Conservation (phyloP, 2,888 invertebrate species). For the Rotaria magnacalcarata region DNA sequence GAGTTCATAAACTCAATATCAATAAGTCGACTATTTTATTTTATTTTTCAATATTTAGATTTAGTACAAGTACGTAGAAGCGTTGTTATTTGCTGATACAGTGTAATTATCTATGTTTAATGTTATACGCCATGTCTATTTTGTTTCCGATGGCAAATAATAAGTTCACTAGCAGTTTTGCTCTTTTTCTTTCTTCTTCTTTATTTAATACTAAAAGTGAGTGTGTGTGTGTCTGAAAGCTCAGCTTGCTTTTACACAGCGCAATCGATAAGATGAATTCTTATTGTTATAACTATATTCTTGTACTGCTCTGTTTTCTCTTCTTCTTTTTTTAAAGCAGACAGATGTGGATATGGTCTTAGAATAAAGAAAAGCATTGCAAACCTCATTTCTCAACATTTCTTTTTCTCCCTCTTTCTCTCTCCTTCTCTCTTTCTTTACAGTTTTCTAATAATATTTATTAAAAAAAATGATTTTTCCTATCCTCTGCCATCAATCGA, state of each 20-base stretch:
- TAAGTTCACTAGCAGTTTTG: neutral
- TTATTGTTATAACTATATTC: neutral
- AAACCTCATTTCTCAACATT: neutral
- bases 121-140: neutral
- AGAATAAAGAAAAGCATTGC: neutral
- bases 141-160: constrained; percentile 15
- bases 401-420: too few relatives aligned
- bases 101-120: neutral
- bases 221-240: neutral
- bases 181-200: neutral
- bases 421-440: neutral
- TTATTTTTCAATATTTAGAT: neutral
- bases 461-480: neutral
- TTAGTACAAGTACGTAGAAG: neutral
- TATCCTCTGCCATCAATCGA: neutral
- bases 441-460: neutral
- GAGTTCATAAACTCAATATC: neutral
- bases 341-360: neutral
- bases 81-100: neutral
- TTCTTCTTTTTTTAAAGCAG: neutral
- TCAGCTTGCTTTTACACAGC: neutral
- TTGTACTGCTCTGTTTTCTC: neutral
- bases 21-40: neutral
- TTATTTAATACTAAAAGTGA: neutral
- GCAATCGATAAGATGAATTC: neutral